Evolutionary conservation across 2,888 invertebrate genomes (phyloP), one percentile per base, ranked within the genome.

Genomic region (Drosophila atripex): DNA sequence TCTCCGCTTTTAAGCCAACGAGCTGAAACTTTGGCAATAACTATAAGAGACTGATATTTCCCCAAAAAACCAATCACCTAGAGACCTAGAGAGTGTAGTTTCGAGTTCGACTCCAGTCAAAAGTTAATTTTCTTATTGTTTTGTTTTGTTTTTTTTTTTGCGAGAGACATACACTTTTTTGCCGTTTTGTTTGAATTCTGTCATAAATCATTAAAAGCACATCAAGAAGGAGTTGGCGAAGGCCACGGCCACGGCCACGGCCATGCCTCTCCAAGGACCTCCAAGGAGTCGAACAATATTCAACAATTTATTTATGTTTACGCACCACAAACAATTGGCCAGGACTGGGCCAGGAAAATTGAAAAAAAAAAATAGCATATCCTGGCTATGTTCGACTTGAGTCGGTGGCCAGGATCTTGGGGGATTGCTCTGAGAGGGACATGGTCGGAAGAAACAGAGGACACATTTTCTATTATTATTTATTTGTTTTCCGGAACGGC

Each of bases 131-230:
- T 38, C 14, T 55, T 12, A 46, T 55, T 9, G 51, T 60, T 77
- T 56, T 21, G n/a, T n/a, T n/a, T n/a, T n/a, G n/a, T n/a, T n/a
- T 39, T 39, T 9, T 54, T 60, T 77, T 56, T 21, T 30, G 30
- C 49, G 32, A 41, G 55, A 18, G 18, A 16, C 9, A 8, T 23
- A 23, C 4, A 52, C 54, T 35, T n/a, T 46, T 56, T 21, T 46
- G 32, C 18, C 52, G 28, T 50, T 60, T 38, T 75, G 55, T 79
- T 75, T 78, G 71, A 69, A 73, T 75, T 75, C 71, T 52, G 47
- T 58, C 75, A 79, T 79, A 77, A 79, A 79, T 79, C 83, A 71
- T 77, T 64, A 69, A 82, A 75, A 77, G 73, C 77, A 66, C 56
- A 63, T 52, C 61, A 51, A 55, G 55, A 41, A 56, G 64, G 47